Base-by-base conservation (phyloP, 2,797 vertebrate genomes). In the Megaceryle alcyon region DNA sequence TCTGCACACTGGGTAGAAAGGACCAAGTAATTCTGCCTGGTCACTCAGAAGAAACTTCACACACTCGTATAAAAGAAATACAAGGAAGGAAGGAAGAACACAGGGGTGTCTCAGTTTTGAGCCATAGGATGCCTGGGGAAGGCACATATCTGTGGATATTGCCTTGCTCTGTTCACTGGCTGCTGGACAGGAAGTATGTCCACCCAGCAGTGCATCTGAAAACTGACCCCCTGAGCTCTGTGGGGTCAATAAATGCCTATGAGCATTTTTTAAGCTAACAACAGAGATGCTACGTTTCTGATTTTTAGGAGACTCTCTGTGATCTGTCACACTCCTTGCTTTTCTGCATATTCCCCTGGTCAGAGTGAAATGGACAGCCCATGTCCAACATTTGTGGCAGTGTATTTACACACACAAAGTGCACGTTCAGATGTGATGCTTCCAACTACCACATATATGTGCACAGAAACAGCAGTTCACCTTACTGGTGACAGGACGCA, bases 341-440 rank as follows among this genome's bases (percentile, higher is more conserved):
- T 25, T 81, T 61, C 70, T 43, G 26, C 43, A 51, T 51, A 33
- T 46, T 71, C 23, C 41, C 41, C 28, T 19, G 16, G 33, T 54
- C n/a, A 83, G 73, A 83, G n/a, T 48, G 39, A 54, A 72, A 61
- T 1, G 28, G 35, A 65, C 1, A 72, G 72, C 37, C 49, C 18
- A 12, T 4, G 39, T 35, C n/a, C n/a, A 70, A 14, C 48, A 48
- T 41, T 43, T 72, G 37, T 3, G 4, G 71, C 66, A 63, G 39
- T 12, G 10, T 35, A 37, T 49, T 82, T 53, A 88, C 21, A 72
- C 6, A 21, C 5, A 49, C 10, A 22, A 69, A 83, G n/a, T 7
- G 23, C n/a, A 17, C 0, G 0, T 54, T 59, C 13, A 39, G 41
- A 49, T 15, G 21, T 49, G 69, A 49, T 23, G 51, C 43, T 61